Evolutionary conservation across 2,113 vertebrate genomes (phyloP).

Genomic region (Cyanocitta stelleri): DNA sequence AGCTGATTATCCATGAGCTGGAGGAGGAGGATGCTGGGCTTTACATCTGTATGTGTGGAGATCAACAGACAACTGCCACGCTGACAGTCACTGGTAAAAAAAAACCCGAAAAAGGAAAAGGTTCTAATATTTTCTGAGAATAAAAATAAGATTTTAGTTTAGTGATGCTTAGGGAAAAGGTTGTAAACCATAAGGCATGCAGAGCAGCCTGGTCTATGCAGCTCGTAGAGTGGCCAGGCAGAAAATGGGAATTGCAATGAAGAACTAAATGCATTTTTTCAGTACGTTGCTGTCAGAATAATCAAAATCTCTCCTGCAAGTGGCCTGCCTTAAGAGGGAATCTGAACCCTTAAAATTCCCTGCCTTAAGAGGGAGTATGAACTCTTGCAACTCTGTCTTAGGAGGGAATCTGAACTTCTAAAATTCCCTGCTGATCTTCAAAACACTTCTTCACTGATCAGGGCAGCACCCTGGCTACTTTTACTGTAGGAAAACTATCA

Average conservation of each 20-base stretch:
- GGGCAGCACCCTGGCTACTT: neutral
- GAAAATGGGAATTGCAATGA: neutral
- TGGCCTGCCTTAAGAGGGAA: neutral
- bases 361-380: neutral
- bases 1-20: slow-evolving; percentile 68
- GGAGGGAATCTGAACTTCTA: neutral
- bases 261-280: neutral
- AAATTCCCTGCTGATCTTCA: neutral
- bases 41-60: slow-evolving; percentile 75
- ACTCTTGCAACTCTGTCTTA: neutral
- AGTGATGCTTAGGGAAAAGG: neutral
- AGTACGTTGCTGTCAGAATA: neutral
- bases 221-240: neutral
- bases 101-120: neutral
- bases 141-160: neutral
- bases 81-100: slow-evolving; percentile 82
- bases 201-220: neutral
- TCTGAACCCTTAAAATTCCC: neutral
- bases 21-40: slow-evolving; percentile 70
- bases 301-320: neutral
- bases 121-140: neutral
- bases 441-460: neutral
- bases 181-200: fast-evolving
- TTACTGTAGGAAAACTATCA: neutral
- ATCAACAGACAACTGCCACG: slow-evolving; percentile 74